Evolutionary conservation across 2,888 invertebrate genomes (phyloP).

Genomic region (Ectropis crepuscularia): DNA sequence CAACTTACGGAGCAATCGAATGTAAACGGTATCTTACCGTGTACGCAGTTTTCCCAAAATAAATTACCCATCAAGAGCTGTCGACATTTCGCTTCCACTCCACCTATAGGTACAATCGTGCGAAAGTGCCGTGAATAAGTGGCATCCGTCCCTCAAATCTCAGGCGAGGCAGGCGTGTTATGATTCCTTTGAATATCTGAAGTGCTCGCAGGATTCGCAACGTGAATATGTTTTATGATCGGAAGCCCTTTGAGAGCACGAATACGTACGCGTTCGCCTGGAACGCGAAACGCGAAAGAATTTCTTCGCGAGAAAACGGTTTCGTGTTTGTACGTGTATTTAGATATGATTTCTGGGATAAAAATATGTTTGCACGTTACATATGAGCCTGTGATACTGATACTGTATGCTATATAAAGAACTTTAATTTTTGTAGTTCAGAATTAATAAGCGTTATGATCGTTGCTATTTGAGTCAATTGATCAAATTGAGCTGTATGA

Average conservation of each 20-base stretch:
- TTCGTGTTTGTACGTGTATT: background rate
- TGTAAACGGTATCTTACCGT: background rate
- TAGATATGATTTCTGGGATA: background rate
- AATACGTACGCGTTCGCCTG: constrained; percentile 10
- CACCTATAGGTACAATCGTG: constrained; percentile 8
- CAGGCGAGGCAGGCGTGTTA: constrained; percentile 10
- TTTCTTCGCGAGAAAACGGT: constrained; percentile 1
- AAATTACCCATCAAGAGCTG: constrained; percentile 11
- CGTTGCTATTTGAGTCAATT: no score
- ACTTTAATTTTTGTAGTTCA: no score
- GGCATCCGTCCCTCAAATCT: constrained; percentile 15
- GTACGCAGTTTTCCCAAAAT: background rate
- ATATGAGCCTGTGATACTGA: no score
- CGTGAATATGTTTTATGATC: constrained; percentile 20
- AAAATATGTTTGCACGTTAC: background rate
- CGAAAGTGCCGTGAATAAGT: constrained; percentile 12
- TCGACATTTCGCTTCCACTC: constrained; percentile 3
- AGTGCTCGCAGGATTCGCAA: constrained; percentile 14
- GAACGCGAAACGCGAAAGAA: constrained; percentile 18
- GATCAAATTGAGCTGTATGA: no score
- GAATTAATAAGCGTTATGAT: no score
- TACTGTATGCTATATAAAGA: no score
- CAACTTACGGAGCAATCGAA: background rate
- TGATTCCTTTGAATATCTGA: constrained; percentile 22
- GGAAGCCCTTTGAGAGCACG: constrained; percentile 10